Evolutionary conservation across 2,113 vertebrate species (phyloP).

Genomic region (Piprites chloris): DNA sequence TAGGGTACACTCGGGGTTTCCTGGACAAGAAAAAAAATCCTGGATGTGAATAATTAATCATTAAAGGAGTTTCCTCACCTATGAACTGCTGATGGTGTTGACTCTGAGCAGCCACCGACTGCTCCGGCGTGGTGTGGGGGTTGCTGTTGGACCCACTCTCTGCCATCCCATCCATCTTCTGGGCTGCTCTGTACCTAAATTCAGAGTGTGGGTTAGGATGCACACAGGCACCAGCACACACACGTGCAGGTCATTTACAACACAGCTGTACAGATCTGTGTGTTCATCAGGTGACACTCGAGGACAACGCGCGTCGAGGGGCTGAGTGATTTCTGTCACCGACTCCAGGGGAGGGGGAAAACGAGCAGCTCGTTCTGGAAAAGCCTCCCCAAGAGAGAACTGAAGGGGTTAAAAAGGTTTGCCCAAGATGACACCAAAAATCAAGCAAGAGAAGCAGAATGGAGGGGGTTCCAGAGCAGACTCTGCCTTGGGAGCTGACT

Average conservation of each 20-base stretch:
- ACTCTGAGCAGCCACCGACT: constrained; percentile 88
- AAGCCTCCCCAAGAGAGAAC: not conserved
- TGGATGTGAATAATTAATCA: accelerated
- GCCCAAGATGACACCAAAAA: not conserved
- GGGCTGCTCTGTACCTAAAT: constrained; percentile 87
- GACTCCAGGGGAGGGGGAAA: not conserved
- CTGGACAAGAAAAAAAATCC: not conserved
- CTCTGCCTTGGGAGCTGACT: not conserved
- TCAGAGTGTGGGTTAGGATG: not conserved
- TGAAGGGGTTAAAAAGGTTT: not conserved
- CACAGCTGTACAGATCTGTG: accelerated
- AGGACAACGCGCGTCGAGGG: not conserved
- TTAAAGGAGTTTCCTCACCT: constrained; percentile 70
- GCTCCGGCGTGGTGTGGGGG: constrained; percentile 84
- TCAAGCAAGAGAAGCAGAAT: not conserved
- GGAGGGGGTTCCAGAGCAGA: not conserved
- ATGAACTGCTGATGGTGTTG: constrained; percentile 98
- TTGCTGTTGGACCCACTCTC: constrained; percentile 80
- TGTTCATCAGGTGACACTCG: accelerated
- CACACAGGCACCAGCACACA: not conserved
- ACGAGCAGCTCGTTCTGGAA: not conserved
- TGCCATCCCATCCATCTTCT: constrained; percentile 88
- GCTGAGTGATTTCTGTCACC: accelerated
- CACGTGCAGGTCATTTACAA: accelerated
- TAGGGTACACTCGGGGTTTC: not conserved